phyloP scores from a whole-genome alignment of 2,113 vertebrate genomes.

The Peromyscus californicus region DNA sequence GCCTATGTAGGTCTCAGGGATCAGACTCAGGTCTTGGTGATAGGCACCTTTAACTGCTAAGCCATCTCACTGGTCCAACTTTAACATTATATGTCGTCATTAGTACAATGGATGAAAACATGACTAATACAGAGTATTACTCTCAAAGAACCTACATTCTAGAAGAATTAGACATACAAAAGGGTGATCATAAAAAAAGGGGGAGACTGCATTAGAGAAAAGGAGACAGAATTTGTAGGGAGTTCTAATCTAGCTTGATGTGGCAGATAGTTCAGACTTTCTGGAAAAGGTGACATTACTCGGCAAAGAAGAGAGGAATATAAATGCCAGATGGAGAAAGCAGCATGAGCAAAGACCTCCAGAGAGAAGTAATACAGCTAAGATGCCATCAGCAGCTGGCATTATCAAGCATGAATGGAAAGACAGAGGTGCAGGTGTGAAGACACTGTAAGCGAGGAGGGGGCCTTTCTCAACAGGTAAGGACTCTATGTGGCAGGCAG shows the following conservation, averaged over 20 bases:
- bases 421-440: background rate
- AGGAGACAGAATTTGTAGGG: background rate
- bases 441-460: background rate
- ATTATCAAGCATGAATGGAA: conserved; percentile 14
- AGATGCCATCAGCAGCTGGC: conserved; percentile 17
- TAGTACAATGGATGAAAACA: conserved; percentile 5
- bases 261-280: background rate
- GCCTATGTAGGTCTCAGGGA: background rate
- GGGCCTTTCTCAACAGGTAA: background rate
- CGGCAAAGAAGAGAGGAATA: conserved; percentile 26
- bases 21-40: background rate
- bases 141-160: conserved; percentile 15
- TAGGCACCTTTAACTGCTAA: background rate
- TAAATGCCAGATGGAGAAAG: conserved; percentile 11
- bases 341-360: conserved; percentile 37
- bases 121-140: background rate
- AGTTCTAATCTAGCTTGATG: background rate
- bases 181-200: conserved; percentile 17
- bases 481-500: background rate
- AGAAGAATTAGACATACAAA: conserved; percentile 38
- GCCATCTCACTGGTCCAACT: background rate
- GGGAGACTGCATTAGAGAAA: background rate
- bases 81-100: background rate
- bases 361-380: background rate
- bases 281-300: background rate